Base-by-base conservation (phyloP, 1,140 invertebrate genomes). In the Sycophila sp. region DNA sequence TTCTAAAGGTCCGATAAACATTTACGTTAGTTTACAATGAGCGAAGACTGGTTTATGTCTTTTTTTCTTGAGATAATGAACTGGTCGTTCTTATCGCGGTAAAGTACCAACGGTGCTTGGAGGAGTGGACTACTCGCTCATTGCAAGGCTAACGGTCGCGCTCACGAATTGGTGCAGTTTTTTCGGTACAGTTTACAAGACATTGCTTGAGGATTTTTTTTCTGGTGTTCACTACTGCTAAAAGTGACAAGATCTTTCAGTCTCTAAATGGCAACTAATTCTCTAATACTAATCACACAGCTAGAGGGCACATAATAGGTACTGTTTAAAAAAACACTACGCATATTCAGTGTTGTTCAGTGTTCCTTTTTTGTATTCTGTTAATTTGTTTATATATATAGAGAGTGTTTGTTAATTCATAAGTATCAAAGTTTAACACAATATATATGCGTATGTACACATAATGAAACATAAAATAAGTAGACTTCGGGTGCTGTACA, bases 11-110 rank as follows among this genome's bases (percentile, higher is more conserved):
- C 47, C 22, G 32, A 28, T 58, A 19, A 71, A 63, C 64, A 63
- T 34, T 71, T 72, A 59, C 58, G 59, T 62, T 66, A 69, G 69
- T 40, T 36, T 72, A 53, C 49, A 73, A 68, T 38, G 51, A 69
- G 34, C 19, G 58, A n/a, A n/a, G n/a, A n/a, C n/a, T n/a, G n/a
- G n/a, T n/a, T n/a, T n/a, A n/a, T n/a, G n/a, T n/a, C n/a, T n/a
- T n/a, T n/a, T n/a, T n/a, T n/a, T n/a, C n/a, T n/a, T n/a, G n/a
- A n/a, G n/a, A n/a, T n/a, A n/a, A n/a, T n/a, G n/a, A n/a, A n/a
- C n/a, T n/a, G n/a, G n/a, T n/a, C n/a, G n/a, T n/a, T n/a, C n/a
- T n/a, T n/a, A n/a, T n/a, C n/a, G n/a, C n/a, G n/a, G n/a, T n/a
- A n/a, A n/a, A n/a, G n/a, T n/a, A n/a, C n/a, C n/a, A n/a, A n/a